Evolutionary conservation across 2,888 invertebrate species (phyloP).

Genomic region (Drosophila austrosaltans): DNA sequence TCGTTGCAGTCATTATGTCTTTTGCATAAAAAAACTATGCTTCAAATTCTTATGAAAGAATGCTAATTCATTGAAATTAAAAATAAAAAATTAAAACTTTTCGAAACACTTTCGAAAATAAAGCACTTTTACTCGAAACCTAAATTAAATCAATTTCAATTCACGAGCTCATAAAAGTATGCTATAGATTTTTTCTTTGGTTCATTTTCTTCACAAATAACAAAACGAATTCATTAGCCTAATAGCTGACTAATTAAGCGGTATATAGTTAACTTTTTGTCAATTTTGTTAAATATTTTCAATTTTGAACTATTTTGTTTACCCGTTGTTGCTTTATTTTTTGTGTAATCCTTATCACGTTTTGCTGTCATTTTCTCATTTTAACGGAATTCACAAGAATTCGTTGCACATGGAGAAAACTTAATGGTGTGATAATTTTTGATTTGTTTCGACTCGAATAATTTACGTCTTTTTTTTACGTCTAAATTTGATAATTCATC

Average conservation of each 20-base stretch:
- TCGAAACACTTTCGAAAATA: not conserved
- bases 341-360: slow-evolving; percentile 82
- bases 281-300: not conserved
- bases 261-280: not conserved
- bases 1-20: too few species aligned
- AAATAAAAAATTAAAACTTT: too few species aligned
- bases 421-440: not conserved
- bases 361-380: slow-evolving; percentile 83
- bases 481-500: not conserved
- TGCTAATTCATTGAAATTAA: too few species aligned
- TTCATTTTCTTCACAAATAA: not conserved
- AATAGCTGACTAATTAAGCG: not conserved
- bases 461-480: slow-evolving; percentile 55
- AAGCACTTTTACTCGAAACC: too few species aligned
- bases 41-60: too few species aligned
- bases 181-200: not conserved
- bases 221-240: not conserved
- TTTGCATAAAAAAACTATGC: too few species aligned
- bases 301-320: slow-evolving; percentile 44
- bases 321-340: slow-evolving; percentile 82
- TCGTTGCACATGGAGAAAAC: slow-evolving; percentile 41
- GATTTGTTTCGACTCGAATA: not conserved
- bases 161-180: not conserved
- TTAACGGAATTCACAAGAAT: slow-evolving; percentile 72
- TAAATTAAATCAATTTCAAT: not conserved